Evolutionary conservation across 2,888 invertebrate species (phyloP).

Genomic region (Spilosoma lubricipeda): DNA sequence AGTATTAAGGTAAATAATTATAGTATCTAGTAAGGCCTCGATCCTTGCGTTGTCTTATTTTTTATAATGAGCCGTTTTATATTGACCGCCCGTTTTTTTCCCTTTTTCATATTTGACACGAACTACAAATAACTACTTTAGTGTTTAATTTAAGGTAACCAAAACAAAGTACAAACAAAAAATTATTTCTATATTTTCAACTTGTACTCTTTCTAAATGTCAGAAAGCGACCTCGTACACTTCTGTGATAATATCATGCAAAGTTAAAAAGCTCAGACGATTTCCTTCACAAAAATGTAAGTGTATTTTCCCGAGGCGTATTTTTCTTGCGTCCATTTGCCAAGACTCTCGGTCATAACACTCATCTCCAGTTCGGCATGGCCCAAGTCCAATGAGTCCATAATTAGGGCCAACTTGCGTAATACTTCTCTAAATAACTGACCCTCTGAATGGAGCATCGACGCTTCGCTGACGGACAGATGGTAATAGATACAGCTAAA

Average conservation of each 20-base stretch:
- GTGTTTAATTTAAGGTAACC: neutral
- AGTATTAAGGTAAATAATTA: no score
- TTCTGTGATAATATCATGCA: conserved; percentile 8
- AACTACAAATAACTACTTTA: no score
- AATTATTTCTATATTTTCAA: neutral
- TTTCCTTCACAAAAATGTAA: conserved; percentile 26
- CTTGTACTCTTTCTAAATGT: neutral
- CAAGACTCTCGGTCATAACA: conserved; percentile 57
- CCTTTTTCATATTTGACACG: no score
- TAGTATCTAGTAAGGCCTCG: no score
- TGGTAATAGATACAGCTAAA: conserved; percentile 49
- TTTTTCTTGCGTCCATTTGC: conserved; percentile 42
- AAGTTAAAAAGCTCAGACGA: conserved; percentile 17
- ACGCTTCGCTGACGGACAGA: conserved; percentile 50
- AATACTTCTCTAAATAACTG: conserved; percentile 75
- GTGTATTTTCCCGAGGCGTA: conserved; percentile 17
- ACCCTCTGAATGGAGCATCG: conserved; percentile 64
- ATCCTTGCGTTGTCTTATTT: no score
- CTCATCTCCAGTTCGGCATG: conserved; percentile 61
- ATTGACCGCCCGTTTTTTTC: no score
- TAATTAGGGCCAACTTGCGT: conserved; percentile 82
- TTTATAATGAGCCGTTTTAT: no score
- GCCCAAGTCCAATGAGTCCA: conserved; percentile 73
- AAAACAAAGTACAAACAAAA: neutral
- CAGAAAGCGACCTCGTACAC: neutral